phyloP scores from a whole-genome alignment of 2,113 vertebrate species.

The Petrocephalus zakoni region DNA sequence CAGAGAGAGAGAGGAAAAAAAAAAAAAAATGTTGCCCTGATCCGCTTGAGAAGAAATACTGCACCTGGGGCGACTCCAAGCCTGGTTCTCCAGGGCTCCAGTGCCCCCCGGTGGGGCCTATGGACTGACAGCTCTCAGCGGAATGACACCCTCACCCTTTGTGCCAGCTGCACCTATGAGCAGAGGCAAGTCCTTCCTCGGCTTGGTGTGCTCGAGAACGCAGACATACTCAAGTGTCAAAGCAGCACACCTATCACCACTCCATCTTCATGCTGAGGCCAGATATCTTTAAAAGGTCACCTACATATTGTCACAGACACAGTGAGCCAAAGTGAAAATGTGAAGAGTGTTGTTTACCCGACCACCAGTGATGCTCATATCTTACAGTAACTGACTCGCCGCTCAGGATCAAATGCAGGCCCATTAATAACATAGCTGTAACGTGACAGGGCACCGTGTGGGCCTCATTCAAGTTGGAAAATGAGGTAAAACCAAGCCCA shows the following conservation, averaged over 20 bases:
- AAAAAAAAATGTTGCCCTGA: neutral
- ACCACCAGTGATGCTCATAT: neutral
- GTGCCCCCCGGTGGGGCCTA: neutral
- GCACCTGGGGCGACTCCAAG: conserved; percentile 20
- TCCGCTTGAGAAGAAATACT: neutral
- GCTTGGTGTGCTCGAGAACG: neutral
- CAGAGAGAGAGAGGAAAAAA: no score
- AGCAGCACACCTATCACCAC: neutral
- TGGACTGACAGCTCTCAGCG: neutral
- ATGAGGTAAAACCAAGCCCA: conserved; percentile 13
- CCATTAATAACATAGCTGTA: neutral
- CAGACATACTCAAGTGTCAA: neutral
- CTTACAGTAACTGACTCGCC: neutral
- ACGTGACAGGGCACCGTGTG: neutral
- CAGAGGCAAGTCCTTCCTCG: neutral
- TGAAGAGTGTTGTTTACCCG: neutral
- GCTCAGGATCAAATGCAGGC: neutral
- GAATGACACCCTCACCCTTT: neutral
- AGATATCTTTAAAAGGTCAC: neutral
- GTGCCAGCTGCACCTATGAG: neutral
- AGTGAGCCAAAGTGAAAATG: neutral
- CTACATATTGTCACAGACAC: neutral
- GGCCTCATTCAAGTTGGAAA: conserved; percentile 11
- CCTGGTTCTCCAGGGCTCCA: conserved; percentile 7
- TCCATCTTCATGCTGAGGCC: neutral